Evolutionary conservation across 2,113 vertebrate species (phyloP), one percentile per base, ranked within the genome.

Genomic region (Pelecanoides urinatrix): DNA sequence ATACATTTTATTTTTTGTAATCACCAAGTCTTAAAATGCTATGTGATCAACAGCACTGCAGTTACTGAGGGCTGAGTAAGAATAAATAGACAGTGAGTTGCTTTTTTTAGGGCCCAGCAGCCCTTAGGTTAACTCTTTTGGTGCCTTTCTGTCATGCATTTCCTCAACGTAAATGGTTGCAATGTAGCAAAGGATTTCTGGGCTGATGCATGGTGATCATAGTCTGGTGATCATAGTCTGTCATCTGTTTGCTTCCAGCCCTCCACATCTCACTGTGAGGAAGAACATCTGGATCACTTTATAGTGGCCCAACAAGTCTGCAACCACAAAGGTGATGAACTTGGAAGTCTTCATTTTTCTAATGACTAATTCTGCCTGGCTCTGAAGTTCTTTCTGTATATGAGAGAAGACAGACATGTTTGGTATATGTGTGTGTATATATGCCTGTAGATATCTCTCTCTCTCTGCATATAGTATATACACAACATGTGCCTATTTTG

Each of bases 161-260:
- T 66, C 3, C 71, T 79, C 34, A 25, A 45, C 8, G 18, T 56
- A 47, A 92, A 50, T 34, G 5, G 45, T 1, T 82, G 71, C 19
- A 82, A 7, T 2, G 8, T 38, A 68, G 52, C n/a, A 67, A 67
- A 91, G 42, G 8, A 21, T 70, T 77, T 44, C 70, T 65, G 53
- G 36, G 44, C 40, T 77, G 49, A 38, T 22, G n/a, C 0, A 0
- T 26, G 36, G 14, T 61, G 61, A 38, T 32, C 4, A 1, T 25
- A 16, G 42, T 12, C 68, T 84, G 59, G 14, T 38, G 81, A 56
- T n/a, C 36, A 12, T 1, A 44, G 66, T 22, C 34, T 47, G 21
- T n/a, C 45, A 40, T 7, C 34, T 6, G 4, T 58, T 82, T 78
- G 34, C 30, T 82, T 76, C 42, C 42, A 45, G n/a, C 10, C 16